Evolutionary conservation across 2,797 vertebrate species (phyloP).

Genomic region (Diplodus sargus): DNA sequence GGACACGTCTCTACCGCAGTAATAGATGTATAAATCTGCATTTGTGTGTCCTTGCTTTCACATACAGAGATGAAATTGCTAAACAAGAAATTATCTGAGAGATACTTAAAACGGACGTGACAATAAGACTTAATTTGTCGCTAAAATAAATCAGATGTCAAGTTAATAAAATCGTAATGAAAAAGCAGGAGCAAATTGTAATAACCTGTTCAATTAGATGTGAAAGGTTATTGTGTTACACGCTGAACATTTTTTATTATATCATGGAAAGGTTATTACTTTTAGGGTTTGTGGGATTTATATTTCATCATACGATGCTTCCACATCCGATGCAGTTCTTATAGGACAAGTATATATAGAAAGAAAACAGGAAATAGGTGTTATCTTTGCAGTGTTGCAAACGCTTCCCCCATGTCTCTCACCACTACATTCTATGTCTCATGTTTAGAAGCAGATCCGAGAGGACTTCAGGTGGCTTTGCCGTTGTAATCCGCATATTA

Average conservation of each 20-base stretch:
- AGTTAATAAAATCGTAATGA: background rate
- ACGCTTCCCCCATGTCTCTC: constrained; percentile 31
- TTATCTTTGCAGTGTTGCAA: constrained; percentile 29
- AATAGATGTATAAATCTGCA: background rate
- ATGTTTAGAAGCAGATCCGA: constrained; percentile 72
- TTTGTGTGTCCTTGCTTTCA: background rate
- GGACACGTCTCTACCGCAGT: background rate
- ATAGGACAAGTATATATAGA: background rate
- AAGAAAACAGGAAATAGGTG: constrained; percentile 34
- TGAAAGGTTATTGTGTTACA: background rate
- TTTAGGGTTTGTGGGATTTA: background rate
- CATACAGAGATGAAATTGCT: background rate
- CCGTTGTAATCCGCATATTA: constrained; percentile 88
- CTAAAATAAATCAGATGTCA: background rate
- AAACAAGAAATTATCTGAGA: background rate
- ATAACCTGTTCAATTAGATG: background rate
- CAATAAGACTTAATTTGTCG: background rate
- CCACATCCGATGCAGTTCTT: background rate
- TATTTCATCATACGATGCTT: background rate
- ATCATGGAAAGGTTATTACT: background rate
- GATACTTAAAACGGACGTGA: background rate
- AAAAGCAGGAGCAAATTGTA: background rate
- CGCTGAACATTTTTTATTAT: background rate
- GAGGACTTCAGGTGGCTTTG: constrained; percentile 85
- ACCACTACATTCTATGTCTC: constrained; percentile 40